Percentiles rank a stretch among this genome's conserved stretches.
Conservation (phyloP, 2,888 invertebrate species). For the Rotaria sp. region DNA sequence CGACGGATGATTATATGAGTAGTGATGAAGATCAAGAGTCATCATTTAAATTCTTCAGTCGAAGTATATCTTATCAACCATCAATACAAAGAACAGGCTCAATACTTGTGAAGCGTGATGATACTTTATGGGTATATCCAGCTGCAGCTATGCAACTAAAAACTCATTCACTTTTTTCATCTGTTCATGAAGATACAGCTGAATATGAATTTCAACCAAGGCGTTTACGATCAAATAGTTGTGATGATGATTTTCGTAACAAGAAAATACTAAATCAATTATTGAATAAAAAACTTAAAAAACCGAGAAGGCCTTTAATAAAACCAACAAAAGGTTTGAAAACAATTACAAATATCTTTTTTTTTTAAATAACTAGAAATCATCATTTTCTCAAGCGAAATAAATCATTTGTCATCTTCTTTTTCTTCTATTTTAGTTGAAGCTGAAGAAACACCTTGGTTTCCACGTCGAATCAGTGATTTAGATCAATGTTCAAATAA, state of each 20-base stretch:
- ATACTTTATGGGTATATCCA: background rate
- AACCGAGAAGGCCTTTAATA: background rate
- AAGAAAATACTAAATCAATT: background rate
- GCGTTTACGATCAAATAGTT: background rate
- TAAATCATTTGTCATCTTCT: too few species aligned
- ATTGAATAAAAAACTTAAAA: background rate
- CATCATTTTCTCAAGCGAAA: too few species aligned
- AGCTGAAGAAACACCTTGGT: slow-evolving; percentile 69
- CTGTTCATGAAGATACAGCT: background rate
- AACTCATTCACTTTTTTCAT: background rate
- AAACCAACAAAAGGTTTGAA: background rate
- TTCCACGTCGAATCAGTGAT: slow-evolving; percentile 84
- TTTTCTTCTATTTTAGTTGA: slow-evolving; percentile 30
- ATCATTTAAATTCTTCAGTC: background rate
- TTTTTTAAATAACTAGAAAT: too few species aligned
- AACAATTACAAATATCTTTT: too few species aligned
- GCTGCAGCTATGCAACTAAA: background rate
- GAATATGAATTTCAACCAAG: background rate
- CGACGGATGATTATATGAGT: background rate
- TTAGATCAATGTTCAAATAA: slow-evolving; percentile 84
- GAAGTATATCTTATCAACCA: background rate
- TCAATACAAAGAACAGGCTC: background rate
- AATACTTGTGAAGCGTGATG: background rate
- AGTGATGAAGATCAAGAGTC: background rate
- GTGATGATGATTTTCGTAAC: background rate